Percentiles rank a stretch among this genome's conserved stretches.
Evolutionary conservation across 2,797 vertebrate genomes (phyloP).

Genomic region (Adelosebastes latens): DNA sequence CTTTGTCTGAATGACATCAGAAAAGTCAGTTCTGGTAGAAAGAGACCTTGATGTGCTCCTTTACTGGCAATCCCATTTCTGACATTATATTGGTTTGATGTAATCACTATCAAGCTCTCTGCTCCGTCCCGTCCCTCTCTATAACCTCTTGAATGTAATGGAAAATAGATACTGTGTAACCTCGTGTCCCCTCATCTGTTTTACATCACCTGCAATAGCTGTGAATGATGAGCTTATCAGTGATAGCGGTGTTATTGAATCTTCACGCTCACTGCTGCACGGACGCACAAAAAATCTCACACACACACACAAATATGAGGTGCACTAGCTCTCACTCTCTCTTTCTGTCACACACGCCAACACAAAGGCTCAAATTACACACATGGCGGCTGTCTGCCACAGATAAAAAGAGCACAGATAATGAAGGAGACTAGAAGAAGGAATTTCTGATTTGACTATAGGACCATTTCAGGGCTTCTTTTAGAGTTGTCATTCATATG

Average conservation of each 20-base stretch:
- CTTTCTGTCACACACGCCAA: not conserved
- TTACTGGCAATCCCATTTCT: conserved; percentile 36
- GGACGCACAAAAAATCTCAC: not conserved
- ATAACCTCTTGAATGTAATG: conserved; percentile 67
- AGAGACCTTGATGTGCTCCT: conserved; percentile 50
- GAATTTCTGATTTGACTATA: conserved; percentile 39
- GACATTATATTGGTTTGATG: conserved; percentile 51
- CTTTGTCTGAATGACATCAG: not conserved
- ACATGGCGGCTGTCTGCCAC: conserved; percentile 26
- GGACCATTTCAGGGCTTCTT: conserved; percentile 12
- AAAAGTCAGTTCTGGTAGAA: not conserved
- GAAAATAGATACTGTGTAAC: conserved; percentile 65
- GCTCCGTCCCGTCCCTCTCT: conserved; percentile 27
- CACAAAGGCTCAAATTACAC: conserved; percentile 4
- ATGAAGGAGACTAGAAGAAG: conserved; percentile 19
- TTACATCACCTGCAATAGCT: conserved; percentile 72
- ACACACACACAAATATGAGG: not conserved
- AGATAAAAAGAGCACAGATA: conserved; percentile 46
- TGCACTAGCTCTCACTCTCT: not conserved
- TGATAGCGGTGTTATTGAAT: conserved; percentile 37
- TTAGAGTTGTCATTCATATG: conserved; percentile 26
- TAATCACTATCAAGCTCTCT: conserved; percentile 47
- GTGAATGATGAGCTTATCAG: conserved; percentile 71
- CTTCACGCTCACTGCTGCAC: conserved; percentile 11
- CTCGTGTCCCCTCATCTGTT: conserved; percentile 68